Evolutionary conservation across 2,113 vertebrate genomes (phyloP).

Genomic region (Grantiella picta): DNA sequence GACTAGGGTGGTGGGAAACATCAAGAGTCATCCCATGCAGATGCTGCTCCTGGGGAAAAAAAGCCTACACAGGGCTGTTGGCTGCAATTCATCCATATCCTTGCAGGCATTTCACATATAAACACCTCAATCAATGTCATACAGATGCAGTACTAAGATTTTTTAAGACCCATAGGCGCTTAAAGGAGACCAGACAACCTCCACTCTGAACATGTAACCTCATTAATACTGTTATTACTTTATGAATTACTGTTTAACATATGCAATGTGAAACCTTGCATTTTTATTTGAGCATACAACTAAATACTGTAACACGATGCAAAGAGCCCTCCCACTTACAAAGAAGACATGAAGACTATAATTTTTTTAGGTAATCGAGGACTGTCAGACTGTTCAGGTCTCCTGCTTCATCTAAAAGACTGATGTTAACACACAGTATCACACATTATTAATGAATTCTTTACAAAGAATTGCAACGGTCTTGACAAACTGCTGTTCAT

Average conservation of each 20-base stretch:
- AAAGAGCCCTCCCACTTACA: neutral
- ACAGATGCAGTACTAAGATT: neutral
- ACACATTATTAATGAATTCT: neutral
- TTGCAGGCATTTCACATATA: neutral
- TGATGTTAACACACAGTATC: neutral
- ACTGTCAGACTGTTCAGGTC: neutral
- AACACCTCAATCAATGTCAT: neutral
- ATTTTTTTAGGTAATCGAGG: neutral
- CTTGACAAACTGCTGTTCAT: neutral
- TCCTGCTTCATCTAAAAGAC: neutral
- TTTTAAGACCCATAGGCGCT: neutral
- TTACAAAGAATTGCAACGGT: neutral
- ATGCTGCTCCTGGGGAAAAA: fast-evolving
- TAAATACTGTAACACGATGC: neutral
- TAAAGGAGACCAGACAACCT: neutral
- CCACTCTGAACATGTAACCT: neutral
- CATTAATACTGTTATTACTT: neutral
- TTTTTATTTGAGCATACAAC: neutral
- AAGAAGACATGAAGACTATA: neutral
- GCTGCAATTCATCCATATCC: neutral
- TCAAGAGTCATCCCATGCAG: neutral
- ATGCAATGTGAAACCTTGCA: neutral
- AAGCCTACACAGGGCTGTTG: neutral
- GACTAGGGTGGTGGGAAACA: neutral
- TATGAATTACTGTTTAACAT: neutral